Conservation (phyloP, 2,797 vertebrate species). For the Falco berigora region DNA sequence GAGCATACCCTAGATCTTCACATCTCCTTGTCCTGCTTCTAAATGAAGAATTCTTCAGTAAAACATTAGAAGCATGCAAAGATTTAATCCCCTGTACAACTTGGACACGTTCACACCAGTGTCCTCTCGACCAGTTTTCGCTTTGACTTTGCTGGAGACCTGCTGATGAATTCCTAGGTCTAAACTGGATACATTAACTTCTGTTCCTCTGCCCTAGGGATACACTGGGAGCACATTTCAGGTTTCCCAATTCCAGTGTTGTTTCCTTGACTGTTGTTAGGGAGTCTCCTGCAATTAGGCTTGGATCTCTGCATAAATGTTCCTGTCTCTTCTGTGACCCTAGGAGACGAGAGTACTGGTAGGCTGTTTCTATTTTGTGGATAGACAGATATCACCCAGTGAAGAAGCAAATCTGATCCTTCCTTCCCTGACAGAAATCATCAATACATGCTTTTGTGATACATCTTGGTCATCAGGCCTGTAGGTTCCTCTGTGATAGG, state of each 20-base stretch:
- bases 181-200: background rate
- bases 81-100: background rate
- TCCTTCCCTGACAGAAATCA: background rate
- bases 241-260: background rate
- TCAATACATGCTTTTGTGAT: background rate
- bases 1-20: background rate
- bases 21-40: background rate
- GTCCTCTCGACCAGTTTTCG: background rate
- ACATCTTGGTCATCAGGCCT: background rate
- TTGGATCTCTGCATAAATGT: background rate
- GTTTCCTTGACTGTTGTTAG: background rate
- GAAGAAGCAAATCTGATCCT: background rate
- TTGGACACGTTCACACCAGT: background rate
- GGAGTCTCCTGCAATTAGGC: background rate
- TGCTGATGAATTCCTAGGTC: background rate
- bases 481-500: background rate
- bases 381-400: background rate
- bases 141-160: background rate
- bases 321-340: background rate
- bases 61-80: background rate
- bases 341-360: background rate
- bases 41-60: background rate
- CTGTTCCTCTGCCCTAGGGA: background rate
- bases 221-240: background rate
- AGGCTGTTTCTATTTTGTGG: background rate